Conservation (phyloP, 2,113 vertebrate genomes). For the Tychaedon coryphoeus region DNA sequence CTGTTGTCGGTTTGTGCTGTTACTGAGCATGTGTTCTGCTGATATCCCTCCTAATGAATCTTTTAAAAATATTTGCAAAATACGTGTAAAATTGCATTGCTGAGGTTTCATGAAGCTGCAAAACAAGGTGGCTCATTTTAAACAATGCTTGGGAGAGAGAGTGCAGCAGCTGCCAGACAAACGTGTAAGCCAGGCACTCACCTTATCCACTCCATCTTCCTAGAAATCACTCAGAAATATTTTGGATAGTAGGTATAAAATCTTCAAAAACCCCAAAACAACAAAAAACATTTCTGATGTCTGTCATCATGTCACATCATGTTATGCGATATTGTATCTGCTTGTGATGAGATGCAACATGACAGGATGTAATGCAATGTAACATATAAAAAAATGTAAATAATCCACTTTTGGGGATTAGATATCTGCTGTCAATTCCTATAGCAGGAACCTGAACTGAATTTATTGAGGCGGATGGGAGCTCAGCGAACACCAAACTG, state of each 20-base stretch:
- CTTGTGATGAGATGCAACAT: slow-evolving; percentile 66
- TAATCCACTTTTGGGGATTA: slow-evolving; percentile 77
- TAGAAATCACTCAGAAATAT: slow-evolving; percentile 17
- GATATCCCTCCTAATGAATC: slow-evolving; percentile 22
- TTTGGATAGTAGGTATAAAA: not conserved
- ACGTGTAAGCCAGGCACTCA: not conserved
- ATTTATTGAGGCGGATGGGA: slow-evolving; percentile 74
- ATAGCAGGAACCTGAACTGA: slow-evolving; percentile 64
- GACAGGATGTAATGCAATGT: slow-evolving; percentile 78
- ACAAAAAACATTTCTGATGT: slow-evolving; percentile 53
- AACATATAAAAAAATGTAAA: slow-evolving; percentile 84
- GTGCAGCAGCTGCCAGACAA: not conserved
- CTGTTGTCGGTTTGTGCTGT: slow-evolving; percentile 29
- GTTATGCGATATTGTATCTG: slow-evolving; percentile 70
- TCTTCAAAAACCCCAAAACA: not conserved
- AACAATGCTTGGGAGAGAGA: not conserved
- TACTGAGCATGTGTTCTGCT: slow-evolving; percentile 28
- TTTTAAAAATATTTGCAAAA: slow-evolving; percentile 56
- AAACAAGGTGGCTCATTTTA: not conserved
- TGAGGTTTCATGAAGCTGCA: not conserved
- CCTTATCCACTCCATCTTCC: not conserved
- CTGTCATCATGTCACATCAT: slow-evolving; percentile 70
- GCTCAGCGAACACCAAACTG: slow-evolving; percentile 63
- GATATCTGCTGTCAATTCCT: slow-evolving; percentile 78
- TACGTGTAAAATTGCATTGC: not conserved